A percentile compares a stretch with the other conserved stretches of the same genome.
phyloP scores from a whole-genome alignment of 2,797 vertebrate genomes.

The Orestias chungarensis region DNA sequence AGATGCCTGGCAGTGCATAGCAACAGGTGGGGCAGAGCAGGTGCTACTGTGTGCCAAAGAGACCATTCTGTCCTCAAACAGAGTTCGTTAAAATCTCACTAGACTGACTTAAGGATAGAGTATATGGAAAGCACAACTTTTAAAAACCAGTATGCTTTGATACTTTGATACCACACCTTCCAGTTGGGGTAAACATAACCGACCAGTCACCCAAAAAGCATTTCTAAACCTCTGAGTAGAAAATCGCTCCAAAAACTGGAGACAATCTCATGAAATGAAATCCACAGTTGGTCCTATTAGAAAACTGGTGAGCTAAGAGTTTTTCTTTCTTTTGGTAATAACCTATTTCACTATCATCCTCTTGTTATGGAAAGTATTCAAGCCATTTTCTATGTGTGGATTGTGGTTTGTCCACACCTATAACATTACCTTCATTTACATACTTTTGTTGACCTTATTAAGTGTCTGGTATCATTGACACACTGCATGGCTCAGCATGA shows the following conservation, averaged over 20 bases:
- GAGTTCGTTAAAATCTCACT: neutral
- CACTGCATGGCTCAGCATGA: neutral
- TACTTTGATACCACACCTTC: neutral
- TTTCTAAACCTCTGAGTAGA: neutral
- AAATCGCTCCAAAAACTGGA: neutral
- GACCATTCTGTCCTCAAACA: too few species aligned
- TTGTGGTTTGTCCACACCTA: neutral
- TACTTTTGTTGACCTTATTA: neutral
- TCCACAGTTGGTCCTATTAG: too few species aligned
- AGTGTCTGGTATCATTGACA: neutral
- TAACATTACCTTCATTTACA: neutral
- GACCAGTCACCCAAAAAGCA: neutral
- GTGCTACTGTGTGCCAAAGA: too few species aligned
- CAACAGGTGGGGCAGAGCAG: neutral
- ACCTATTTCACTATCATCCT: neutral
- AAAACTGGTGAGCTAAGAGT: neutral
- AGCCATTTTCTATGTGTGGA: neutral
- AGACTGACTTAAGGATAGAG: too few species aligned
- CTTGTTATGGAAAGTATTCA: neutral
- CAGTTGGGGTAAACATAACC: neutral
- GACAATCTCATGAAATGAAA: too few species aligned
- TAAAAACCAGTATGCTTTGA: neutral
- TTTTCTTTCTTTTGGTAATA: neutral
- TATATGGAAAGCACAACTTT: neutral
- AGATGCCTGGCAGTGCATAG: neutral